These are phyloP conservation scores for Papilio aristodemus DNA, from an alignment of 1,140 invertebrate species.

Conservation along the genomic window DNA sequence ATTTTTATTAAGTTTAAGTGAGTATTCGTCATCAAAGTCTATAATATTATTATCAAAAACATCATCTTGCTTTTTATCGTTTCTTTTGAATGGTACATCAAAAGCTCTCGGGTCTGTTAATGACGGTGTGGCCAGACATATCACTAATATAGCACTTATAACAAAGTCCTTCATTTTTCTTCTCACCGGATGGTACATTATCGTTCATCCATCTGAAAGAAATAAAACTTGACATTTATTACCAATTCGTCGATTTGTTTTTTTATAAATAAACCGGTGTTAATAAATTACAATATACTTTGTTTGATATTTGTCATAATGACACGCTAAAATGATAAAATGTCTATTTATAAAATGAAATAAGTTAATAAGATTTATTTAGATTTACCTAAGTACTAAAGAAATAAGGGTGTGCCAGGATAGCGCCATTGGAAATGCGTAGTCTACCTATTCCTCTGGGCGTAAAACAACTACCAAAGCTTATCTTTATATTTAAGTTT, in stretches of 20 bases:
- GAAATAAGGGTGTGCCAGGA: too few species aligned
- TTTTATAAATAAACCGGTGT: background rate
- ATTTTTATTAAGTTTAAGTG: conserved; percentile 57
- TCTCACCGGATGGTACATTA: conserved; percentile 62
- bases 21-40: conserved; percentile 63
- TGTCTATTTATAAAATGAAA: too few species aligned
- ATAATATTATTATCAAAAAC: conserved; percentile 68
- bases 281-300: too few species aligned
- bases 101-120: conserved; percentile 48
- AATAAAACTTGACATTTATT: conserved; percentile 34
- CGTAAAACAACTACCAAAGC: too few species aligned
- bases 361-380: too few species aligned
- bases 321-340: too few species aligned
- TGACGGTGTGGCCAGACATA: conserved; percentile 43
- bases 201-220: conserved; percentile 61
- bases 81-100: conserved; percentile 41
- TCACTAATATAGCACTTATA: conserved; percentile 50
- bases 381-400: too few species aligned
- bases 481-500: too few species aligned
- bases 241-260: background rate
- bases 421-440: too few species aligned
- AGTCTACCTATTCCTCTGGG: too few species aligned
- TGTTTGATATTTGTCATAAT: too few species aligned
- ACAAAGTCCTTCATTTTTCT: conserved; percentile 58
- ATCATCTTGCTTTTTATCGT: conserved; percentile 45